Evolutionary conservation across 2,888 invertebrate species (phyloP), one percentile per base, ranked within the genome.

Genomic region (Isotomurus palustris): DNA sequence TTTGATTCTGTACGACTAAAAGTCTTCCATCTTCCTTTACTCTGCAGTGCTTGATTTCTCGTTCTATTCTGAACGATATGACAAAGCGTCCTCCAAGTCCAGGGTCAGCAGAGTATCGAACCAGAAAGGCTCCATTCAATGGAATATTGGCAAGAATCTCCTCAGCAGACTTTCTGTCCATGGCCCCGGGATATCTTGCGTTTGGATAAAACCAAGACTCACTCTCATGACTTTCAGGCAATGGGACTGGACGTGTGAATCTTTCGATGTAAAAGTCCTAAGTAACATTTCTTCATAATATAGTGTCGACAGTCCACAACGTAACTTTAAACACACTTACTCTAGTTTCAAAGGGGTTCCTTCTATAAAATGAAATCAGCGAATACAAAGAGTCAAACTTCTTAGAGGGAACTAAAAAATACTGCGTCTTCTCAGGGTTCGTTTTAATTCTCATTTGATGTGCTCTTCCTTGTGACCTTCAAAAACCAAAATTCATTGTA

Each of bases 41-140:
- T 51, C 94, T 84, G 75, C 96, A 97, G 75, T 99, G 97, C 75
- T 96, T 97, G 63, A 96, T 93, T 76, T 91, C 90, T 52, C 86
- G 88, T 72, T 92, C 92, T 2, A 89, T 88, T 73, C 93, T 86
- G 76, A 97, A 97, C 59, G 95, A 95, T 70, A 99, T 90, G n/a
- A 94, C 92, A 75, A 88, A 63, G 4, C 63, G 58, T 8, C 62
- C 61, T 3, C 51, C 56, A 2, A 19, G 19, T 8, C 43, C n/a
- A 4, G 44, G 25, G 5, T 63, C 54, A 17, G 43, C 53, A 1
- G 66, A 47, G 38, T 67, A 66, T 6, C 70, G 53, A 4, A 69
- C 70, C 2, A 69, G 60, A 40, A 68, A 70, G 1, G 60, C 61
- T 32, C 70, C 69, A 43, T 68, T 65, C 4, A 67, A 28, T 2